These are phyloP conservation scores for Diadumene lineata DNA, from an alignment of 92 coral and sea anemone genomes.

Conservation along the genomic window DNA sequence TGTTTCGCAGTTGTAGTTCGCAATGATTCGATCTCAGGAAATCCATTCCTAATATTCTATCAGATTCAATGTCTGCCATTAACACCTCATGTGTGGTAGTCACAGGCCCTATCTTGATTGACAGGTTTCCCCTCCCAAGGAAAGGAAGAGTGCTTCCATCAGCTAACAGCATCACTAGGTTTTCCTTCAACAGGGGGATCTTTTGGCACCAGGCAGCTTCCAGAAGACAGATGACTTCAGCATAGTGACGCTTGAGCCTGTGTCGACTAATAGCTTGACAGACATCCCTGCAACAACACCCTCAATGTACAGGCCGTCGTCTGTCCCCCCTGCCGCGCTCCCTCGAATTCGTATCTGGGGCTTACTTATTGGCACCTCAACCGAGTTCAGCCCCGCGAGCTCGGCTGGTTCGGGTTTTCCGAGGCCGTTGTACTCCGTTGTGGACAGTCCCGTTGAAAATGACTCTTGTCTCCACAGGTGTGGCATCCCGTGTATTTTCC, in stretches of 20 bases:
- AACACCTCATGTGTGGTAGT: constrained; percentile 7
- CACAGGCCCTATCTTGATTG: constrained; percentile 23
- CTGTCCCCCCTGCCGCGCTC: constrained; percentile 5
- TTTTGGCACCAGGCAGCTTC: constrained; percentile 6
- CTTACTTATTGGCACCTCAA: background rate
- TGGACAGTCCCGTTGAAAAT: background rate
- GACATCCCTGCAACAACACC: constrained; percentile 33
- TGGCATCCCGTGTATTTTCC: too few species aligned
- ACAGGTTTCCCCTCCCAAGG: constrained; percentile 27
- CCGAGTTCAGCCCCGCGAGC: constrained; percentile 14
- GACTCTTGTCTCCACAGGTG: background rate
- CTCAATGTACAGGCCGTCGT: constrained; percentile 15
- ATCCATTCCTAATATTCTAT: constrained; percentile 52
- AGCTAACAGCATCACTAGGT: constrained; percentile 41
- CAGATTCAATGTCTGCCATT: constrained; percentile 40
- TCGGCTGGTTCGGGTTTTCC: constrained; percentile 22
- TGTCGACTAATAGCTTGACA: constrained; percentile 42
- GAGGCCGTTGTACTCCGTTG: background rate
- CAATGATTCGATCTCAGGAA: background rate
- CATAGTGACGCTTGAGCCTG: constrained; percentile 52
- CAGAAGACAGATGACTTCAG: constrained; percentile 26
- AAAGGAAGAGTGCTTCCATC: constrained; percentile 42
- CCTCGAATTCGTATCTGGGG: background rate
- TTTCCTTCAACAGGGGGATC: constrained; percentile 16
- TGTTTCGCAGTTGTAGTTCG: too few species aligned